These are phyloP conservation scores for Exocentrus adspersus DNA, from an alignment of 2,888 invertebrate species.

Conservation along the genomic window DNA sequence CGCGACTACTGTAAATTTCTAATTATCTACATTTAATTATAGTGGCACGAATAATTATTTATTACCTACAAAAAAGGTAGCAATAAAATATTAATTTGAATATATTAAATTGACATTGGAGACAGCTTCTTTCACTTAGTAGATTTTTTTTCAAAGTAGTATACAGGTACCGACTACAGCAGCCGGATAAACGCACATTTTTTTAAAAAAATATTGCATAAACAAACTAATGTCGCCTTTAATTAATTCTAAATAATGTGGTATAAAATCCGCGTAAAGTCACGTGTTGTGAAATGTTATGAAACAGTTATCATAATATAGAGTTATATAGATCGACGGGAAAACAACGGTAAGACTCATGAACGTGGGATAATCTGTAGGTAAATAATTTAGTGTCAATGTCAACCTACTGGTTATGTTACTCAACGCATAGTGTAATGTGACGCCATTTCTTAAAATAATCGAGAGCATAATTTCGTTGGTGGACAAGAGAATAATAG, in stretches of 20 bases:
- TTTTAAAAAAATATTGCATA: too few species aligned
- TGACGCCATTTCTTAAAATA: slow-evolving; percentile 50
- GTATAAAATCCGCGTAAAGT: neutral
- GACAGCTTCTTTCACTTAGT: too few species aligned
- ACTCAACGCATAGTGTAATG: slow-evolving; percentile 43
- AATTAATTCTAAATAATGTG: neutral
- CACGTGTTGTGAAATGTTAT: slow-evolving; percentile 24
- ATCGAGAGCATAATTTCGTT: slow-evolving; percentile 39
- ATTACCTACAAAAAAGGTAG: too few species aligned
- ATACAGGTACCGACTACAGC: too few species aligned
- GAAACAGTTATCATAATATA: slow-evolving; percentile 35
- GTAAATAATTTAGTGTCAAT: slow-evolving; percentile 49
- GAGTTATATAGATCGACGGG: slow-evolving; percentile 25
- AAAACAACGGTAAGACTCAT: slow-evolving; percentile 20
- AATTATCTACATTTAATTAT: too few species aligned
- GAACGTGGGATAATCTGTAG: slow-evolving; percentile 44
- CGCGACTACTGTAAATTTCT: too few species aligned
- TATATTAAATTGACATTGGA: too few species aligned
- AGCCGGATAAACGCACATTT: too few species aligned
- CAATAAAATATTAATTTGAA: too few species aligned
- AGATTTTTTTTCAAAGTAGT: too few species aligned
- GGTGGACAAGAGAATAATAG: slow-evolving; percentile 36
- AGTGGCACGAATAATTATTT: too few species aligned
- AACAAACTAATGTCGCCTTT: neutral
- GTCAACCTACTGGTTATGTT: slow-evolving; percentile 43